phyloP scores from a whole-genome alignment of 2,888 invertebrate species.

The Erpobdella octoculata region DNA sequence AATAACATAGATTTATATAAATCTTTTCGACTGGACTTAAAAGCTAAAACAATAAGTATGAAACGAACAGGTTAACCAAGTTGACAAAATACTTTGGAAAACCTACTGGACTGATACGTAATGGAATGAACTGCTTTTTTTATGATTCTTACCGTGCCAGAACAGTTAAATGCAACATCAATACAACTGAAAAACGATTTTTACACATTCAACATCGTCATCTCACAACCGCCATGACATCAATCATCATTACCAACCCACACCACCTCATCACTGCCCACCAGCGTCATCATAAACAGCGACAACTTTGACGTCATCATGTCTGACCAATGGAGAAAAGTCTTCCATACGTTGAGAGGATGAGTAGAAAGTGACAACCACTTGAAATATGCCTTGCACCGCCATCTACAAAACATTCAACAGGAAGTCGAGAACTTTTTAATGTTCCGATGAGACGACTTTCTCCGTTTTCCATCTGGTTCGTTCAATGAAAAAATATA shows the following conservation, averaged over 20 bases:
- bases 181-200: background rate
- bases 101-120: too few relatives aligned
- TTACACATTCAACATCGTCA: background rate
- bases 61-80: too few relatives aligned
- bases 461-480: slow-evolving; percentile 21
- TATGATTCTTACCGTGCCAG: too few relatives aligned
- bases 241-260: too few relatives aligned
- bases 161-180: background rate
- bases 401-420: background rate
- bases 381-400: slow-evolving; percentile 71
- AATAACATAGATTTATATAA: too few relatives aligned
- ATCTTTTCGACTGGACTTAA: too few relatives aligned
- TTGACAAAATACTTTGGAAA: too few relatives aligned
- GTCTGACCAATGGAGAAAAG: slow-evolving; percentile 41
- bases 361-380: slow-evolving; percentile 80
- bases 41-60: too few relatives aligned
- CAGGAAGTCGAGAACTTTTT: background rate
- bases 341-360: slow-evolving; percentile 59
- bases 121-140: too few relatives aligned
- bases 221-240: background rate
- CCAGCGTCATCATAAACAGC: too few relatives aligned
- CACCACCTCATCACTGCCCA: too few relatives aligned
- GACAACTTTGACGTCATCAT: too few relatives aligned
- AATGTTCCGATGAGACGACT: background rate
- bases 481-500: background rate